These are phyloP conservation scores for Andricus quercusramuli DNA, from an alignment of 2,888 invertebrate species.

Conservation along the genomic window DNA sequence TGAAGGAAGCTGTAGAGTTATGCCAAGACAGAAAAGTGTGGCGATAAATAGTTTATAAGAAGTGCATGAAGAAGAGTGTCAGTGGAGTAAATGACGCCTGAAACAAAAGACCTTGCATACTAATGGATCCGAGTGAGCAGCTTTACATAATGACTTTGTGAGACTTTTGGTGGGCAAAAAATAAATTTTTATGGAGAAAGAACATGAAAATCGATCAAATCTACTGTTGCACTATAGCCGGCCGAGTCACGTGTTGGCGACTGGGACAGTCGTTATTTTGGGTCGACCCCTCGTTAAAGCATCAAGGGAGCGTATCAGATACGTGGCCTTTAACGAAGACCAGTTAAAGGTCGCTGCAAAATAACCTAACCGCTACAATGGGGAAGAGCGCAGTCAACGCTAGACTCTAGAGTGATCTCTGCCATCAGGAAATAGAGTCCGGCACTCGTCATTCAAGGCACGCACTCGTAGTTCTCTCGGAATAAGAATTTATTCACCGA, in stretches of 20 bases:
- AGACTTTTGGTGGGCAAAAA: not conserved
- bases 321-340: conserved; percentile 63
- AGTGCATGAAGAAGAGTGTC: no score
- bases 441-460: not conserved
- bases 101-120: no score
- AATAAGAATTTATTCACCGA: not conserved
- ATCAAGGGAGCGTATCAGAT: conserved; percentile 59
- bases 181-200: conserved; percentile 14
- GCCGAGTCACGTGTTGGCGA: conserved; percentile 28
- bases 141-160: no score
- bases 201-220: conserved; percentile 31
- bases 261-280: conserved; percentile 32
- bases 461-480: not conserved
- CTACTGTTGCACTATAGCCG: not conserved
- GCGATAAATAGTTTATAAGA: no score
- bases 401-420: conserved; percentile 2
- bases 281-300: conserved; percentile 30
- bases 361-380: conserved; percentile 55
- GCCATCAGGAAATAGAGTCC: conserved; percentile 23
- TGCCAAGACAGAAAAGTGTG: no score
- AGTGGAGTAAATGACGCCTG: no score
- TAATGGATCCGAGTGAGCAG: no score
- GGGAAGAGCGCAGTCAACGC: conserved; percentile 36
- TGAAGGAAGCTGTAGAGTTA: no score
- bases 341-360: conserved; percentile 56